Evolutionary conservation across 1,140 invertebrate species (phyloP).

Genomic region (Octopus bimaculoides): DNA sequence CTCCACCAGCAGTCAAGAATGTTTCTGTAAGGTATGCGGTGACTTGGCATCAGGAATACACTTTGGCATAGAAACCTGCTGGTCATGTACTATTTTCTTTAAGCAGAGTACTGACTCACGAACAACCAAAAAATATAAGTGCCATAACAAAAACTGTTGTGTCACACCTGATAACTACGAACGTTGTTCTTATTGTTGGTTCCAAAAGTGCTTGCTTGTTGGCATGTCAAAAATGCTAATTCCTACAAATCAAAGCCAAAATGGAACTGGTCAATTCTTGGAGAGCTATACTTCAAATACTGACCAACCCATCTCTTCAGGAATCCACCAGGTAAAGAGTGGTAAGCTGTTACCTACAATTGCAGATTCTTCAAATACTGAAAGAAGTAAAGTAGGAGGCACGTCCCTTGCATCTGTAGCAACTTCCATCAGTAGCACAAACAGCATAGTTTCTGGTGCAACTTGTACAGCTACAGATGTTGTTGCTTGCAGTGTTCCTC

Average conservation of each 20-base stretch:
- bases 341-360: no score
- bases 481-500: no score
- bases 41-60: conserved; percentile 60
- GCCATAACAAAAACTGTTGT: background rate
- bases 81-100: conserved; percentile 53
- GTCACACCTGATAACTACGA: background rate
- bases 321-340: no score
- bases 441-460: no score
- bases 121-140: conserved; percentile 1
- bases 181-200: conserved; percentile 37
- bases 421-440: no score
- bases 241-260: background rate
- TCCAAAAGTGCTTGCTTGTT: conserved; percentile 33
- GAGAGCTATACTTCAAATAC: background rate
- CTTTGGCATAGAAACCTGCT: conserved; percentile 61
- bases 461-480: no score
- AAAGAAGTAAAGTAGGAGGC: no score
- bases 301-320: background rate
- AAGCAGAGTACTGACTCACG: conserved; percentile 1
- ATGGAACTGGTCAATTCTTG: background rate
- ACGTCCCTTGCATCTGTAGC: no score
- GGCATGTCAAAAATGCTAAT: conserved; percentile 36
- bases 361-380: no score
- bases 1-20: background rate
- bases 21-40: conserved; percentile 58